These are phyloP conservation scores for Setophaga petechia DNA, from an alignment of 2,113 vertebrate genomes.

Conservation along the genomic window DNA sequence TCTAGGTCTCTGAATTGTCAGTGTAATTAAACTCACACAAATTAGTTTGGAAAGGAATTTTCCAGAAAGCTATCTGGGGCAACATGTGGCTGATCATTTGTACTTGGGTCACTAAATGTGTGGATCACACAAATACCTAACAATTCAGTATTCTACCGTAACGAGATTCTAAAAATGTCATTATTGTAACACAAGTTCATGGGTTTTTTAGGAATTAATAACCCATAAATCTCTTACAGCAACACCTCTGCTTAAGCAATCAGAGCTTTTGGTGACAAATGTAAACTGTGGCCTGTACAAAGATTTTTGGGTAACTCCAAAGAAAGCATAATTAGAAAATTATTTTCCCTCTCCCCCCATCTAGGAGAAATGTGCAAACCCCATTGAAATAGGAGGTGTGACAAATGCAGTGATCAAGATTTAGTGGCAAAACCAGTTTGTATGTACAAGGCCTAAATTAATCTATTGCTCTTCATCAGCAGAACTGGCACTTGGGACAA, in stretches of 20 bases:
- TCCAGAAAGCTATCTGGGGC: background rate
- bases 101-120: background rate
- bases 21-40: conserved; percentile 6
- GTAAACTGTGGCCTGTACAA: background rate
- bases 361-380: background rate
- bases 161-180: background rate
- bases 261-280: background rate
- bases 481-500: background rate
- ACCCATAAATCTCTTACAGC: background rate
- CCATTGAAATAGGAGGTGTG: background rate
- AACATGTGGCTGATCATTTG: background rate
- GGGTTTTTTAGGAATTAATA: background rate
- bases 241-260: background rate
- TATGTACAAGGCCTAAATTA: background rate
- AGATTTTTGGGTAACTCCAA: background rate
- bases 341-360: background rate
- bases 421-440: background rate
- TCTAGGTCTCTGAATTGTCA: conserved; percentile 8
- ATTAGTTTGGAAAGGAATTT: conserved; percentile 2
- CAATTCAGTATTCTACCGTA: background rate
- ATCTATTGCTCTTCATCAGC: background rate
- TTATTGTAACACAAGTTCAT: background rate
- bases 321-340: background rate
- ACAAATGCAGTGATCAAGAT: background rate
- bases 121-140: background rate